Evolutionary conservation across 2,797 vertebrate species (phyloP), one percentile per base, ranked within the genome.

Genomic region (Macrochelys suwanniensis): DNA sequence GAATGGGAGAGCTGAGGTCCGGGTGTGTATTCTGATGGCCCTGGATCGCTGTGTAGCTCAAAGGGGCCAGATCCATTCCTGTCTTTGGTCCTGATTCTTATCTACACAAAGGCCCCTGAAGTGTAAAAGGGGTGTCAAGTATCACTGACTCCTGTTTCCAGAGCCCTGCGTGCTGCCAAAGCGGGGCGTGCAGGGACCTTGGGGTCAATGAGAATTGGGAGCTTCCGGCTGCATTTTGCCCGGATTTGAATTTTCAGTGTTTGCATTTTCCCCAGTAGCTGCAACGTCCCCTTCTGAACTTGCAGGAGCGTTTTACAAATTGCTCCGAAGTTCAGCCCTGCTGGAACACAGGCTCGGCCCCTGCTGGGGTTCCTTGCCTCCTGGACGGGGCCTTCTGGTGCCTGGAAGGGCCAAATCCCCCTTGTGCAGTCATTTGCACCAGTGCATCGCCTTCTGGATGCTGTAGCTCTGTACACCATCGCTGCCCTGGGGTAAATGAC

Each of bases 111-210:
- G 16, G 65, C n/a, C n/a, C 17, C 5, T 2, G 5, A 10, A 5
- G 19, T 42, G 17, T 71, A 42, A 71, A 65, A 71, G 65, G n/a
- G 65, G 65, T 37, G n/a, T 42, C 65, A 37, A 21, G 19, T 37
- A 3, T 71, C 65, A 71, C 19, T 6, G 61, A n/a, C 8, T n/a
- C 33, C 33, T 19, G 33, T 16, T 37, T 10, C 61, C 33, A 21
- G 61, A 68, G 33, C 61, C 33, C 2, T 71, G n/a, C 23, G 65
- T 37, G 65, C 65, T 71, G 9, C 65, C n/a, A 11, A 23, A 42
- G 42, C 0, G n/a, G 19, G 65, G 17, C 3, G 3, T 11, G n/a
- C n/a, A 37, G n/a, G n/a, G 65, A 21, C 65, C n/a, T 23, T 5
- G 65, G n/a, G 42, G n/a, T n/a, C 19, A 71, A 42, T 71, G n/a